These are phyloP conservation scores for Criorhina ranunculi DNA, from an alignment of 2,888 invertebrate genomes.

Conservation along the genomic window DNA sequence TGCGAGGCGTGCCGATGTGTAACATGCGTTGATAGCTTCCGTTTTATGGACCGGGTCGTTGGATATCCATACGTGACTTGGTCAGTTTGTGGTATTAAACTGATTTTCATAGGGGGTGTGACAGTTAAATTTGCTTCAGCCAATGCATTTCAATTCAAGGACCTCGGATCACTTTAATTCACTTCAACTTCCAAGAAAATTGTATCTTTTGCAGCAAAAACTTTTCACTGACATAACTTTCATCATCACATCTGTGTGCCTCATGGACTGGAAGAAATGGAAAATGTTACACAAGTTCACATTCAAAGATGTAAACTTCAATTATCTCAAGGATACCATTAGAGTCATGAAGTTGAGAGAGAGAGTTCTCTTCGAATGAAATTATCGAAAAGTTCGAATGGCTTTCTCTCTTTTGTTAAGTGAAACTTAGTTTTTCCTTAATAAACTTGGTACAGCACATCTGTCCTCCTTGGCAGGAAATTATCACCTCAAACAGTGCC, in stretches of 20 bases:
- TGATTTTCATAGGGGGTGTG: constrained; percentile 12
- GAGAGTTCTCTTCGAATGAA: constrained; percentile 12
- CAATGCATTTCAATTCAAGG: neutral
- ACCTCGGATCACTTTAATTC: constrained; percentile 21
- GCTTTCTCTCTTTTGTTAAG: neutral
- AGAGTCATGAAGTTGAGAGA: constrained; percentile 6
- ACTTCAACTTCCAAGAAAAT: neutral
- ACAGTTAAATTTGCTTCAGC: neutral
- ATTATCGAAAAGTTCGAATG: constrained; percentile 26
- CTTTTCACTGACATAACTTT: constrained; percentile 5
- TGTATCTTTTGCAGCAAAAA: constrained; percentile 8
- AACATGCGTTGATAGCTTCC: constrained; percentile 37
- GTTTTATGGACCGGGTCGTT: constrained; percentile 12
- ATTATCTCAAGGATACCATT: constrained; percentile 36
- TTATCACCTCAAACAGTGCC: constrained; percentile 19
- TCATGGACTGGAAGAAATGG: neutral
- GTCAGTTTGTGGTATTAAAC: constrained; percentile 10
- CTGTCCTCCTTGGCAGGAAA: constrained; percentile 10
- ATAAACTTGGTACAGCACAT: constrained; percentile 29
- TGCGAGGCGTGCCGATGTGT: constrained; percentile 14
- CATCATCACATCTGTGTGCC: neutral
- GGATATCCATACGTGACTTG: constrained; percentile 27
- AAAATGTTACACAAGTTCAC: constrained; percentile 27
- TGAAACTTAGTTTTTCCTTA: constrained; percentile 6
- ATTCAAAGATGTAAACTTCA: constrained; percentile 29